phyloP scores from a whole-genome alignment of 2,888 invertebrate species.

The Venusia cambrica region DNA sequence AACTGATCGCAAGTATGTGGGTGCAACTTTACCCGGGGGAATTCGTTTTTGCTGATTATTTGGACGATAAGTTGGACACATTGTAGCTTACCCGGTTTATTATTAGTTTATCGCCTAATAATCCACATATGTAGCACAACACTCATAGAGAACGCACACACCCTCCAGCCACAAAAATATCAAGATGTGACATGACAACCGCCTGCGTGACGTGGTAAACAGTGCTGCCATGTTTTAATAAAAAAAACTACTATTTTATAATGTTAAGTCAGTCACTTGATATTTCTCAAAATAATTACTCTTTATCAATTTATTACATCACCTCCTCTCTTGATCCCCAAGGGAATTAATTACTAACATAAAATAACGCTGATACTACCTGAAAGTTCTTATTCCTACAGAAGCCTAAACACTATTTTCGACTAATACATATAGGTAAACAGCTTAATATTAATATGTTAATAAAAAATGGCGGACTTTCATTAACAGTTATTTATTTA shows the following conservation, averaged over 20 bases:
- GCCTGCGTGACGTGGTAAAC: slow-evolving; percentile 78
- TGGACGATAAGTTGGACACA: slow-evolving; percentile 8
- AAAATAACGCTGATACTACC: too few species aligned
- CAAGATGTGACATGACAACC: slow-evolving; percentile 79
- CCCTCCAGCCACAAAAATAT: slow-evolving; percentile 80
- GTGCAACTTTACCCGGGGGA: slow-evolving; percentile 12
- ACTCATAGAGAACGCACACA: slow-evolving; percentile 80
- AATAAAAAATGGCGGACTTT: too few species aligned
- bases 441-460: too few species aligned
- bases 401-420: too few species aligned
- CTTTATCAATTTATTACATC: too few species aligned
- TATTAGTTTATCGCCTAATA: slow-evolving; percentile 78
- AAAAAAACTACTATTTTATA: slow-evolving; percentile 12
- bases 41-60: not conserved
- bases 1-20: slow-evolving; percentile 38
- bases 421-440: too few species aligned
- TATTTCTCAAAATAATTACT: too few species aligned
- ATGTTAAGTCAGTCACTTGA: too few species aligned
- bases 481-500: too few species aligned
- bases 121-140: slow-evolving; percentile 81
- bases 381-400: too few species aligned
- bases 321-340: too few species aligned
- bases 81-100: slow-evolving; percentile 65
- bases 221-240: slow-evolving; percentile 47
- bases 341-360: too few species aligned